Evolutionary conservation across 2,888 invertebrate genomes (phyloP).

Genomic region (Caenorhabditis drosophilae): DNA sequence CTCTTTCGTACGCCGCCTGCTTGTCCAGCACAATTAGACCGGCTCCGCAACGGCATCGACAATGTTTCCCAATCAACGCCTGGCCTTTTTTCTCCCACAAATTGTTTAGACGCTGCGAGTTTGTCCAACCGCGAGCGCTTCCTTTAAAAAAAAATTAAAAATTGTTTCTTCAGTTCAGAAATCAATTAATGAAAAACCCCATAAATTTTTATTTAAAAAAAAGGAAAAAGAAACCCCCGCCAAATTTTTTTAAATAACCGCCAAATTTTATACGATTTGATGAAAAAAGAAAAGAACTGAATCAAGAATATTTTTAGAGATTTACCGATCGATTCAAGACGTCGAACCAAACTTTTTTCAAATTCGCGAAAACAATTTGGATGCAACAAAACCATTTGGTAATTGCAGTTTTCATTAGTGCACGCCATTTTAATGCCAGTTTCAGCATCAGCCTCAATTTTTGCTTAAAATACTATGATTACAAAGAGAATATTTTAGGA

Average conservation of each 20-base stretch:
- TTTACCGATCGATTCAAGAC: too few species aligned
- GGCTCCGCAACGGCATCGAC: slow-evolving; percentile 41
- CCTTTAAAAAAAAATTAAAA: too few species aligned
- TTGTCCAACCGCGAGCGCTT: slow-evolving; percentile 62
- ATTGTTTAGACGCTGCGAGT: slow-evolving; percentile 51
- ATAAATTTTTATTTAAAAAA: too few species aligned
- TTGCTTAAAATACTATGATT: slow-evolving; percentile 12
- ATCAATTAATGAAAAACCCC: too few species aligned
- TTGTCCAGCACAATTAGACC: slow-evolving; percentile 40
- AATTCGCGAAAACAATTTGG: slow-evolving; percentile 44
- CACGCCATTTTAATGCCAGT: slow-evolving; percentile 54
- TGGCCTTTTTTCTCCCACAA: slow-evolving; percentile 60
- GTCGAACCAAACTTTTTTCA: slow-evolving; percentile 51
- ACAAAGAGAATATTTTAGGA: background rate
- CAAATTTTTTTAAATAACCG: too few species aligned
- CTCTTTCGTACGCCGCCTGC: slow-evolving; percentile 26
- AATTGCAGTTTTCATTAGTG: slow-evolving; percentile 48
- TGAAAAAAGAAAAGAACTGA: too few species aligned
- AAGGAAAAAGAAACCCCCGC: too few species aligned
- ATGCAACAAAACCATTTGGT: slow-evolving; percentile 38
- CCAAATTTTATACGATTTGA: too few species aligned
- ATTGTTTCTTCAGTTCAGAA: too few species aligned
- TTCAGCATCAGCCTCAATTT: slow-evolving; percentile 4
- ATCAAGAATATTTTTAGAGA: too few species aligned
- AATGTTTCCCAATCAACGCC: slow-evolving; percentile 37